A percentile compares a stretch with the other conserved stretches of the same genome.
phyloP scores from a whole-genome alignment of 2,888 invertebrate species.

The Lissonota sp. region DNA sequence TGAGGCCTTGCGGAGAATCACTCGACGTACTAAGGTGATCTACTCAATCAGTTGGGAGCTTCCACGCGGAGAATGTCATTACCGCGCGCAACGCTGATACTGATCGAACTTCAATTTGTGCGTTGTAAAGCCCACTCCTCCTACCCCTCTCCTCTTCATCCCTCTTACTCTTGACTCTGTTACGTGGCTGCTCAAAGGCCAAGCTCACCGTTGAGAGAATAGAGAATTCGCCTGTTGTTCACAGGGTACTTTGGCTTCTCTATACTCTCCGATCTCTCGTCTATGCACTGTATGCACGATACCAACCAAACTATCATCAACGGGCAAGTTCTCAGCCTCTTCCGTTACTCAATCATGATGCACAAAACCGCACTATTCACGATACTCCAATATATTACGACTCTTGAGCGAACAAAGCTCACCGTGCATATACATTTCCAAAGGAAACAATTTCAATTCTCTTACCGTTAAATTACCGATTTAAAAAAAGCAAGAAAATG shows the following conservation, averaged over 20 bases:
- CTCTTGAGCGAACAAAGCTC: slow-evolving; percentile 5
- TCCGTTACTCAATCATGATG: slow-evolving; percentile 1
- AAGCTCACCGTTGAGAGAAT: slow-evolving; percentile 61
- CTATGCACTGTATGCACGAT: slow-evolving; percentile 18
- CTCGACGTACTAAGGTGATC: slow-evolving; percentile 69
- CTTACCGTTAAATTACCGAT: not conserved
- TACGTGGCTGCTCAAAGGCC: slow-evolving; percentile 50
- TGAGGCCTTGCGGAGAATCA: slow-evolving; percentile 24
- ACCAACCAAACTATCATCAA: slow-evolving; percentile 35
- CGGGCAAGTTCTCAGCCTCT: slow-evolving; percentile 18
- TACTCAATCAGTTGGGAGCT: slow-evolving; percentile 71
- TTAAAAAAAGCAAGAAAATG: no score
- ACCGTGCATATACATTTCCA: not conserved
- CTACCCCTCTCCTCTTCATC: not conserved
- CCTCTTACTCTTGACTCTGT: slow-evolving; percentile 14
- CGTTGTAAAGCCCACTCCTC: slow-evolving; percentile 15
- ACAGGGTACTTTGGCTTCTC: slow-evolving; percentile 38
- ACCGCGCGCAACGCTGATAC: slow-evolving; percentile 53
- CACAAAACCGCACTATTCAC: slow-evolving; percentile 19
- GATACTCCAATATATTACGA: slow-evolving; percentile 8
- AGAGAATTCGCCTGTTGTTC: slow-evolving; percentile 47
- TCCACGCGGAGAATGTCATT: slow-evolving; percentile 65
- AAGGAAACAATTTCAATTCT: slow-evolving; percentile 16
- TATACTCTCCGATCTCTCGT: not conserved
- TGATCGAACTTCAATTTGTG: slow-evolving; percentile 70